These are phyloP conservation scores for Xestia c-nigrum DNA, from an alignment of 2,888 invertebrate species.

Conservation along the genomic window DNA sequence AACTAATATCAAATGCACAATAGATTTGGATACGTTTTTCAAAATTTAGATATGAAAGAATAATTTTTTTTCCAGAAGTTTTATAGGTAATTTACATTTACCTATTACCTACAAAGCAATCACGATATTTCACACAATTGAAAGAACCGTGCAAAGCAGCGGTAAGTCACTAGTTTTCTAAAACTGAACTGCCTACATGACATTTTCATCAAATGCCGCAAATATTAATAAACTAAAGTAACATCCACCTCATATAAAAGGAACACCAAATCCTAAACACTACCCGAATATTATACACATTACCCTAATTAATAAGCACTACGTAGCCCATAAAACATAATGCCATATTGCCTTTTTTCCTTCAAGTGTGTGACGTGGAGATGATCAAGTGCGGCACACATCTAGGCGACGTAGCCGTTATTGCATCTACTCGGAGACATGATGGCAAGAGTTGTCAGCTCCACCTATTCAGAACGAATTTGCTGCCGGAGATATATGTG, in stretches of 20 bases:
- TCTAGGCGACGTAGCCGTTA: constrained; percentile 84
- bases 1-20: background rate
- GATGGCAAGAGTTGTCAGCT: constrained; percentile 63
- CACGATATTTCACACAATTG: background rate
- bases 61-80: background rate
- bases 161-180: background rate
- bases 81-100: background rate
- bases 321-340: constrained; percentile 31
- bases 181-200: background rate
- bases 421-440: constrained; percentile 82
- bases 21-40: background rate
- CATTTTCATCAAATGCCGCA: background rate
- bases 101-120: background rate
- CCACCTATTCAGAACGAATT: constrained; percentile 75
- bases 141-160: background rate
- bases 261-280: constrained; percentile 5
- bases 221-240: constrained; percentile 12
- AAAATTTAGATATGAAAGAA: background rate
- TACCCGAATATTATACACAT: constrained; percentile 25
- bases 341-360: constrained; percentile 60
- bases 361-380: constrained; percentile 54
- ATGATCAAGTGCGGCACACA: constrained; percentile 82
- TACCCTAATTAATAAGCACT: constrained; percentile 53
- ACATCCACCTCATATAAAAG: constrained; percentile 1
- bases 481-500: constrained; percentile 77